Conservation (phyloP, 2,113 vertebrate genomes). For the Thalassarche chlororhynchos region DNA sequence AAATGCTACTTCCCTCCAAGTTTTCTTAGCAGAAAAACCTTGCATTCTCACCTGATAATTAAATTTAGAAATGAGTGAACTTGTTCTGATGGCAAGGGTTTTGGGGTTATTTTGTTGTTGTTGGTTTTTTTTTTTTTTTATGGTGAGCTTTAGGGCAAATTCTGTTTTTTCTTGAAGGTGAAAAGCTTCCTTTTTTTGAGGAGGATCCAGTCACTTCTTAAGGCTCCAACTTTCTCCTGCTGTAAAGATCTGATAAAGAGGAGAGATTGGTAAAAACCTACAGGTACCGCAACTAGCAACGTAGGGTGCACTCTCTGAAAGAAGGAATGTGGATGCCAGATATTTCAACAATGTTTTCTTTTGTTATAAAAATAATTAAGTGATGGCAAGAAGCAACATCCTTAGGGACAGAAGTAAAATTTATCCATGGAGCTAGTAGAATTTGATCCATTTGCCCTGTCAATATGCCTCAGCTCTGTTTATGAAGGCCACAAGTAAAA, state of each 20-base stretch:
- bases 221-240: background rate
- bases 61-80: background rate
- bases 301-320: background rate
- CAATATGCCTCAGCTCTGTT: background rate
- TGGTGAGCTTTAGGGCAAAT: background rate
- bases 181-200: background rate
- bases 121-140: background rate
- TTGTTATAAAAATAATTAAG: background rate
- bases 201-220: background rate
- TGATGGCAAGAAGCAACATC: background rate
- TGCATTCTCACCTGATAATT: background rate
- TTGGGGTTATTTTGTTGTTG: background rate
- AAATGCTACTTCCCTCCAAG: background rate
- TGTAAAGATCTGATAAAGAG: background rate
- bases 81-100: background rate
- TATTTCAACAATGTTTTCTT: background rate
- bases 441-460: background rate
- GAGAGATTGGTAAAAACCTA: background rate
- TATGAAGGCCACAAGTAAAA: background rate
- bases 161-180: background rate
- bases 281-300: background rate
- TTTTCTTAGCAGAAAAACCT: background rate
- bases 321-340: background rate
- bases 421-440: background rate
- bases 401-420: background rate